These are phyloP conservation scores for Sthenelais limicola DNA, from an alignment of 2,888 invertebrate genomes.

Conservation along the genomic window DNA sequence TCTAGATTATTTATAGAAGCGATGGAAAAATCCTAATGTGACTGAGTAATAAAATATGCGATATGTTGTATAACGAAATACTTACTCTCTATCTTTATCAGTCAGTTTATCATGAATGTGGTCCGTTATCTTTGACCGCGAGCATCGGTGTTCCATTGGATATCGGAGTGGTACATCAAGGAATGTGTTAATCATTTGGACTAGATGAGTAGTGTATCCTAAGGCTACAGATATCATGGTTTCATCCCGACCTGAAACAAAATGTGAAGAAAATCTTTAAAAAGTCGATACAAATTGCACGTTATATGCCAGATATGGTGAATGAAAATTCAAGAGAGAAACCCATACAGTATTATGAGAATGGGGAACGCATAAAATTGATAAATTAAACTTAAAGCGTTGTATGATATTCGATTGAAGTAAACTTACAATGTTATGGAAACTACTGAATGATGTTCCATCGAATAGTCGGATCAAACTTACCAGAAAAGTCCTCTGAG, in stretches of 20 bases:
- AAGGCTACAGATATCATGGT: slow-evolving; percentile 86
- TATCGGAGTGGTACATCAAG: slow-evolving; percentile 90
- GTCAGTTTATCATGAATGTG: slow-evolving; percentile 81
- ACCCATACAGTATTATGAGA: neutral
- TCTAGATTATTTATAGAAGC: no score
- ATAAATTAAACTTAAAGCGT: neutral
- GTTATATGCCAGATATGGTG: no score
- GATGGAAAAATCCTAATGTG: no score
- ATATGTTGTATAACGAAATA: slow-evolving; percentile 27
- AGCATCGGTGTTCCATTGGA: slow-evolving; percentile 85
- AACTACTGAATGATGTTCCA: no score
- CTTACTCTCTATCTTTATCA: slow-evolving; percentile 76
- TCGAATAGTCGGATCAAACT: no score
- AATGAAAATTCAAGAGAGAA: neutral
- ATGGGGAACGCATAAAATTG: neutral
- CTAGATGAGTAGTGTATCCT: slow-evolving; percentile 88
- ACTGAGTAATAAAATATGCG: neutral
- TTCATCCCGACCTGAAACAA: slow-evolving; percentile 77
- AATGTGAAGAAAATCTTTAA: slow-evolving; percentile 27
- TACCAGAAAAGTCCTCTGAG: slow-evolving; percentile 77
- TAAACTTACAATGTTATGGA: no score
- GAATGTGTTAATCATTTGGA: slow-evolving; percentile 85
- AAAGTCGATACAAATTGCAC: neutral
- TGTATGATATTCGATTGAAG: no score
- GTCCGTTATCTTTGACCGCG: slow-evolving; percentile 86